These are phyloP conservation scores for Hofmannophila pseudospretella DNA, from an alignment of 2,888 invertebrate species.

Conservation along the genomic window DNA sequence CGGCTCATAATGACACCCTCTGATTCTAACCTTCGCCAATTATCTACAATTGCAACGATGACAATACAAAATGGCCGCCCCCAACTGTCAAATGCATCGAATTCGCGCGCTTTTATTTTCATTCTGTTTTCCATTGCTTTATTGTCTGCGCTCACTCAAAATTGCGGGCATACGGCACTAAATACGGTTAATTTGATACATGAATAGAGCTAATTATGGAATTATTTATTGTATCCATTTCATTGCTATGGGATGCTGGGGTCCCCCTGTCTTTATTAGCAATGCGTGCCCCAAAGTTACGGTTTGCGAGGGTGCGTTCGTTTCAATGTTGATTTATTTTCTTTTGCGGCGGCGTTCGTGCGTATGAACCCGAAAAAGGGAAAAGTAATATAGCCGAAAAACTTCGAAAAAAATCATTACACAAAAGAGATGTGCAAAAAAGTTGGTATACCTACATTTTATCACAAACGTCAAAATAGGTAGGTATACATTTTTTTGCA, in stretches of 20 bases:
- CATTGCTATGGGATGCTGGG: constrained; percentile 44
- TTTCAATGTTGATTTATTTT: constrained; percentile 44
- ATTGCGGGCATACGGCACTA: constrained; percentile 33
- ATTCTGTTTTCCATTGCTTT: constrained; percentile 17
- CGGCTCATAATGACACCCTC: constrained; percentile 12
- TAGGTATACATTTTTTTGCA: too few species aligned
- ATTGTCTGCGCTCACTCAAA: constrained; percentile 39
- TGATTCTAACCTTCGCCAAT: constrained; percentile 36
- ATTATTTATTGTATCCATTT: constrained; percentile 73
- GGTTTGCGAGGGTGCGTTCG: constrained; percentile 40
- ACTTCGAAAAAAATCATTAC: too few species aligned
- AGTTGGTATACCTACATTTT: too few species aligned
- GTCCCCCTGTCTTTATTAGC: constrained; percentile 58
- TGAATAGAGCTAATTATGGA: constrained; percentile 70
- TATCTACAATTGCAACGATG: constrained; percentile 42
- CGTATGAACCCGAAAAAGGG: constrained; percentile 16
- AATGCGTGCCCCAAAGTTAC: constrained; percentile 45
- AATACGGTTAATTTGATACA: constrained; percentile 62
- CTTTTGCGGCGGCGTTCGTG: constrained; percentile 21
- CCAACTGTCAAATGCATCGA: constrained; percentile 55
- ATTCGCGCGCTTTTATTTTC: constrained; percentile 47
- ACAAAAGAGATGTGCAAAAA: too few species aligned
- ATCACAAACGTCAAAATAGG: too few species aligned
- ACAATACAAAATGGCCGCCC: constrained; percentile 56
- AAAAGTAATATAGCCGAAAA: too few species aligned